phyloP scores from a whole-genome alignment of 2,797 vertebrate species.

The Ambastaia sidthimunki region DNA sequence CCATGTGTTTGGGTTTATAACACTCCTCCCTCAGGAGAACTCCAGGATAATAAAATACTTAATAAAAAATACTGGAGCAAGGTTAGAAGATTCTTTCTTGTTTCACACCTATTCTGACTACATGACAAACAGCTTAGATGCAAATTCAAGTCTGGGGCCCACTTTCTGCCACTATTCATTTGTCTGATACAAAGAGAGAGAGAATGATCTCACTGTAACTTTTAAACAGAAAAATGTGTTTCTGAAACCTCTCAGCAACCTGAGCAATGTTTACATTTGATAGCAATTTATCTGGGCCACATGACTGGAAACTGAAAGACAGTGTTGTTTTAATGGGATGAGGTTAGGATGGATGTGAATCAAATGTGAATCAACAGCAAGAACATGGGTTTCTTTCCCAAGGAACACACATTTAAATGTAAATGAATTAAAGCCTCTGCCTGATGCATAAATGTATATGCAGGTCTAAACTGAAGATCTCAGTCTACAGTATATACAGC shows the following conservation, averaged over 20 bases:
- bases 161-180: slow-evolving; percentile 2
- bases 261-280: too few relatives aligned
- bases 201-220: background rate
- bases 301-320: background rate
- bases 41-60: too few relatives aligned
- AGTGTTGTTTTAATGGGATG: slow-evolving; percentile 3
- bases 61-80: too few relatives aligned
- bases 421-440: background rate
- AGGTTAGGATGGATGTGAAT: background rate
- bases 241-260: too few relatives aligned
- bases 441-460: too few relatives aligned
- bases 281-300: too few relatives aligned
- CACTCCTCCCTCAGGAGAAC: too few relatives aligned
- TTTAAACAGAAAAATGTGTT: background rate
- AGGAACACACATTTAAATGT: background rate
- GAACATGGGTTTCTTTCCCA: background rate
- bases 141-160: background rate
- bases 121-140: background rate
- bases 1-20: background rate
- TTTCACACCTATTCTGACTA: too few relatives aligned
- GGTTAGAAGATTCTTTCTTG: too few relatives aligned
- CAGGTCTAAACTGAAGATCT: background rate
- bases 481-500: background rate
- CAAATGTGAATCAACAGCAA: background rate
- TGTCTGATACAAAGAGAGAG: background rate